phyloP scores from a whole-genome alignment of 2,113 vertebrate genomes.

The Engystomops pustulosus region DNA sequence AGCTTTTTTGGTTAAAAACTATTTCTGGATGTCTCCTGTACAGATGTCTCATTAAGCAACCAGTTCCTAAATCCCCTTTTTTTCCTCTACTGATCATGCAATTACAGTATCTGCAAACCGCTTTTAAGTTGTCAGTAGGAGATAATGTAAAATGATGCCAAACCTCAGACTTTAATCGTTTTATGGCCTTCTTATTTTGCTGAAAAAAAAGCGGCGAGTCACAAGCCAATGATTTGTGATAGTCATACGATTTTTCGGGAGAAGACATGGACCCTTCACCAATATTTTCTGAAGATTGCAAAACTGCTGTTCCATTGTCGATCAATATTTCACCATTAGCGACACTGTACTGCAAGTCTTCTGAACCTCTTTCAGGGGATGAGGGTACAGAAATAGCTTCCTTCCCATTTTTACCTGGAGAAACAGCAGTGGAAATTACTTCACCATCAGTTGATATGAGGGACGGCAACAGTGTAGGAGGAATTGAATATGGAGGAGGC shows the following conservation, averaged over 20 bases:
- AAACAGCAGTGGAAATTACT: constrained; percentile 73
- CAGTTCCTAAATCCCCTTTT: constrained; percentile 92
- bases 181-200: constrained; percentile 93
- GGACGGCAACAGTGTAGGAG: constrained; percentile 84
- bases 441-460: constrained; percentile 74
- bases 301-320: constrained; percentile 64
- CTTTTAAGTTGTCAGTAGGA: constrained; percentile 89
- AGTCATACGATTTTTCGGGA: constrained; percentile 75
- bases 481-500: constrained; percentile 83
- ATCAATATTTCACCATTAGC: constrained; percentile 71
- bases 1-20: constrained; percentile 84
- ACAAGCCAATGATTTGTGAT: constrained; percentile 65
- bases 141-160: constrained; percentile 94
- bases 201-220: constrained; percentile 82
- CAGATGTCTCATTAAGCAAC: constrained; percentile 92
- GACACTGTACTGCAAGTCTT: constrained; percentile 73
- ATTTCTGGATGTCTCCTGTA: constrained; percentile 89
- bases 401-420: constrained; percentile 83
- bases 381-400: constrained; percentile 73
- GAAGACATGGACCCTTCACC: constrained; percentile 78
- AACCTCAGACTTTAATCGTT: constrained; percentile 91
- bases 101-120: constrained; percentile 89
- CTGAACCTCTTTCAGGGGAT: constrained; percentile 75
- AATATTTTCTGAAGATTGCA: constrained; percentile 75
- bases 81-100: constrained; percentile 92